A percentile compares a stretch with the other conserved stretches of the same genome.
phyloP scores from a whole-genome alignment of 1,140 invertebrate species.

The Plutomurus gul region DNA sequence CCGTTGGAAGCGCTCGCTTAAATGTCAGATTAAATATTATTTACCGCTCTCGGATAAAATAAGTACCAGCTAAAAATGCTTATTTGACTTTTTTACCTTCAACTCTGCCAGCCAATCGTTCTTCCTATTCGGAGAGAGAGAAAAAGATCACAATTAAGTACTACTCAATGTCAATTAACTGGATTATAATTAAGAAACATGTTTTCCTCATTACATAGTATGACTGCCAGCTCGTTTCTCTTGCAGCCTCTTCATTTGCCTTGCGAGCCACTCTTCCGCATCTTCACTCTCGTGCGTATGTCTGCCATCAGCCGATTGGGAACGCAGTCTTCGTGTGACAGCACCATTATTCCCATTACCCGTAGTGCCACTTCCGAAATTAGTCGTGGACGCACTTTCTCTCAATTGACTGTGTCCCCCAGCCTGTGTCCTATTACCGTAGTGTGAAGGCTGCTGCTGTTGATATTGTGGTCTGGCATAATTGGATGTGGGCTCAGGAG shows the following conservation, averaged over 20 bases:
- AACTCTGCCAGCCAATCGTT: slow-evolving; percentile 48
- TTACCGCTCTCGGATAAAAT: too few species aligned
- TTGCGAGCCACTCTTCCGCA: slow-evolving; percentile 51
- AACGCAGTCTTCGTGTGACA: slow-evolving; percentile 16
- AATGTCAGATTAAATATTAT: too few species aligned
- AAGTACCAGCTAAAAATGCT: too few species aligned
- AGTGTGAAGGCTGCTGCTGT: neutral
- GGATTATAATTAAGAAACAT: neutral
- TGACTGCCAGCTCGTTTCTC: slow-evolving; percentile 45
- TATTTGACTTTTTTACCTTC: too few species aligned
- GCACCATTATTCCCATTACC: neutral
- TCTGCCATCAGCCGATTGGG: slow-evolving; percentile 43
- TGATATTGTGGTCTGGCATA: neutral
- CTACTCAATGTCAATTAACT: neutral
- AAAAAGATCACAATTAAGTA: neutral
- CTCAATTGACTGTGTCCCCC: neutral
- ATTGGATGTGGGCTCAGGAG: neutral
- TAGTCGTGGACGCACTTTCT: slow-evolving; percentile 37
- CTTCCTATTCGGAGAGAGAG: neutral
- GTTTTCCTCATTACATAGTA: neutral
- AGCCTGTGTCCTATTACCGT: neutral
- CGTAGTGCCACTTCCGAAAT: slow-evolving; percentile 1
- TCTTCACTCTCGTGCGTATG: slow-evolving; percentile 19
- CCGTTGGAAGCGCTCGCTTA: slow-evolving; percentile 35
- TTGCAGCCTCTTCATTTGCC: slow-evolving; percentile 49